Percentiles rank a stretch among this genome's conserved stretches.
Conservation (phyloP, 1,140 invertebrate species). For the Diprion similis region DNA sequence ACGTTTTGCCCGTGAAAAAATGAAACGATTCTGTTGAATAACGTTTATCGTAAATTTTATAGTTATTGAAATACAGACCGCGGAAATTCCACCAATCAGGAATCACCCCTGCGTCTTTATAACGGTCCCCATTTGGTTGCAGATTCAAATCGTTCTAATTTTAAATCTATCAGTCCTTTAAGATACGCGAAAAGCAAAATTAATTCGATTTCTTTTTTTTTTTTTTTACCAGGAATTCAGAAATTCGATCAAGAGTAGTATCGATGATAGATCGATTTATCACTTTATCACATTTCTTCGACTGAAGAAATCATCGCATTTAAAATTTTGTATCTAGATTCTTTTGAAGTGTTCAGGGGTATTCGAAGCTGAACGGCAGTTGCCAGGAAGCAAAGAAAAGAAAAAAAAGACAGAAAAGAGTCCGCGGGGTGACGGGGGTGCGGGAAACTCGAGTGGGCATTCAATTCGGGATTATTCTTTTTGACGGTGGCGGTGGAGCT, state of each 20-base stretch:
- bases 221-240: not conserved
- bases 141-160: not conserved
- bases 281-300: too few species aligned
- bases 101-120: not conserved
- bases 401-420: not conserved
- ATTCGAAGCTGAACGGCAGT: not conserved
- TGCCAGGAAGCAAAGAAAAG: too few species aligned
- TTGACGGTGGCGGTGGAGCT: not conserved
- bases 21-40: not conserved
- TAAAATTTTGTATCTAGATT: too few species aligned
- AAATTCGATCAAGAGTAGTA: too few species aligned
- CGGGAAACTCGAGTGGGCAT: not conserved
- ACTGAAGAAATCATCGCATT: too few species aligned
- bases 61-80: not conserved
- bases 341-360: not conserved
- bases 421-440: not conserved
- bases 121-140: not conserved
- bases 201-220: not conserved
- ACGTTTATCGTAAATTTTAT: not conserved
- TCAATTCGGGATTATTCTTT: constrained; percentile 1
- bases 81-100: not conserved
- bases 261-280: too few species aligned
- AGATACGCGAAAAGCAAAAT: not conserved
- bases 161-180: not conserved
- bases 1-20: not conserved